Base-by-base conservation (phyloP, 2,113 vertebrate genomes). In the Grallaria varia region DNA sequence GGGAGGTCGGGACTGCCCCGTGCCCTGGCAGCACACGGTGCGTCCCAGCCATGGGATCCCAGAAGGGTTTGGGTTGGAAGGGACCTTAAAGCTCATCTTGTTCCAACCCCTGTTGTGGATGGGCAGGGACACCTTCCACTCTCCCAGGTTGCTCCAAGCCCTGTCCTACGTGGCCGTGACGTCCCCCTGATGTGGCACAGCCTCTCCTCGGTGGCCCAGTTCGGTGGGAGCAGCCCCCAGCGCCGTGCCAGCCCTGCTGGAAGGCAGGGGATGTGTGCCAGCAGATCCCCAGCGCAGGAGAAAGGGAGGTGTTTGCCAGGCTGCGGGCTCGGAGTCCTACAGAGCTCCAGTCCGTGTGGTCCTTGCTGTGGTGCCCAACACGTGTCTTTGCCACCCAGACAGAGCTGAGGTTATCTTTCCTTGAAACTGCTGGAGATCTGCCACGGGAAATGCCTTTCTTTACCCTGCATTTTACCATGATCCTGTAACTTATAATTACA, bases 361-460 rank as follows among this genome's bases (percentile, higher is more conserved):
- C 56, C 60, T 92, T 35, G 37, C 72, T 8, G 0, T 44, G 24
- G 31, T 56, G 40, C 39, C 85, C 76, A 45, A 7, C 11, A 2
- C 2, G 0, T 15, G 9, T 35, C 88, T 90, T 55, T 72, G 25
- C 87, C 91, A 89, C 69, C 77, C 91, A 93, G 81, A 35, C 84
- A 69, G 74, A 60, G 8, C 27, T 27, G 58, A 89, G 87, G 74
- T 79, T 89, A 15, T 87, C 78, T 56, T 90, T 56, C 78, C 75
- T 52, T 69, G 84, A 80, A 86, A 12, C 64, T 59, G 76, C 91
- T 90, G 87, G 76, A 94, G 45, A 52, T 73, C 60, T 94, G 93
- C 89, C 56, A 14, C 59, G 84, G 86, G 80, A 89, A 87, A 47
- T 92, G 95, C 69, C 28, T 84, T 62, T 47, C 66, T 84, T 90